Evolutionary conservation across 2,888 invertebrate species (phyloP).

Genomic region (Teleogryllus oceanicus): DNA sequence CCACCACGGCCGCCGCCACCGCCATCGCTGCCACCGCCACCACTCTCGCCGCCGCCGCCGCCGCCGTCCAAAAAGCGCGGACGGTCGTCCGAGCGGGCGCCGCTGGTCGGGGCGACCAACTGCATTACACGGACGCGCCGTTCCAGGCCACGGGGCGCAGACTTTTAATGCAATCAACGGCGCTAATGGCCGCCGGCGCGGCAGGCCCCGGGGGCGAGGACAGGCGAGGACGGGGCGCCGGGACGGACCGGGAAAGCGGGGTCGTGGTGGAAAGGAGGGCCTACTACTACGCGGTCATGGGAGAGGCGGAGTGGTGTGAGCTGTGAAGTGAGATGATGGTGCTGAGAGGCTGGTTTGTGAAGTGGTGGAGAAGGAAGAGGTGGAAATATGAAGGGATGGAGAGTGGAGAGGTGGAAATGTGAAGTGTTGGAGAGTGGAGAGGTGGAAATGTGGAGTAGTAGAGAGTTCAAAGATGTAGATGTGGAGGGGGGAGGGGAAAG

Average conservation of each 20-base stretch:
- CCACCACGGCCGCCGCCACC: too few species aligned
- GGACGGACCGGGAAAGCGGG: too few species aligned
- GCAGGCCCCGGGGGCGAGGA: too few species aligned
- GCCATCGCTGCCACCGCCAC: not conserved
- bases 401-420: not conserved
- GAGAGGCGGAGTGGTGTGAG: too few species aligned
- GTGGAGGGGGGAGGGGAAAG: not conserved
- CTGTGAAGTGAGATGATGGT: too few species aligned
- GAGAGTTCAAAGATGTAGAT: too few species aligned
- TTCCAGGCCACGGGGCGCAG: not conserved
- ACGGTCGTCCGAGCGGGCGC: not conserved
- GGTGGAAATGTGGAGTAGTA: not conserved
- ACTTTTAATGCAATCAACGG: slow-evolving; percentile 12
- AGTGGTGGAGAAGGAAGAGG: too few species aligned
- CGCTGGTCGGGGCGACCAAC: not conserved
- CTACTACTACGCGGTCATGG: too few species aligned
- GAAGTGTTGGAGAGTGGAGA: not conserved
- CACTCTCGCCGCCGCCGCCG: not conserved
- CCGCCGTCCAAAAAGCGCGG: not conserved
- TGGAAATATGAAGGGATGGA: not conserved
- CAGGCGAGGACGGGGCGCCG: too few species aligned
- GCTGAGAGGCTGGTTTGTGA: too few species aligned
- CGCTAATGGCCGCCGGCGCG: not conserved
- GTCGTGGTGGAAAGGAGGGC: too few species aligned
- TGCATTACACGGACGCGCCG: not conserved